These are phyloP conservation scores for Stictocephala bisonia DNA, from an alignment of 2,888 invertebrate species.

Conservation along the genomic window DNA sequence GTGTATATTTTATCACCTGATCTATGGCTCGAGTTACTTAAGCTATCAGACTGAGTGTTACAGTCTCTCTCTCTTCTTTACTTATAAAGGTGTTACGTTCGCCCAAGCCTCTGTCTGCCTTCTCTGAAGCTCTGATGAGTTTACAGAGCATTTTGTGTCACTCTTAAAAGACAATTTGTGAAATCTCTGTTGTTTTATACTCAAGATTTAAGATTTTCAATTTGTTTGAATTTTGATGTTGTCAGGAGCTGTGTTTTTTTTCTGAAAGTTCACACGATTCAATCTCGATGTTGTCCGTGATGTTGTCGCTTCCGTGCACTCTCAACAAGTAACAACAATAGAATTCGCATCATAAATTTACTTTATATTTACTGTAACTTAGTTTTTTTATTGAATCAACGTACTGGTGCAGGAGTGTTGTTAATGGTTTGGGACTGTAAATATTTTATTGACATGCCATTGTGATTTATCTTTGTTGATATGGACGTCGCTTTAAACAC, in stretches of 20 bases:
- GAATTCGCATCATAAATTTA: slow-evolving; percentile 1
- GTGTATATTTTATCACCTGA: slow-evolving; percentile 6
- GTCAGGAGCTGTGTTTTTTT: slow-evolving; percentile 17
- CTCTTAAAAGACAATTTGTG: background rate
- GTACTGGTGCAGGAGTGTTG: slow-evolving; percentile 8
- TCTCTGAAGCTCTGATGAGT: background rate
- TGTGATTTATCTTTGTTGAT: slow-evolving; percentile 16
- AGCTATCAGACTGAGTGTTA: background rate
- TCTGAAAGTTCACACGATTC: slow-evolving; percentile 16
- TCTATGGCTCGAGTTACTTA: slow-evolving; percentile 28
- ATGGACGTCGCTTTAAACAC: slow-evolving; percentile 32
- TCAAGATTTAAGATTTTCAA: background rate
- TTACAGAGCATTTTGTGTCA: background rate
- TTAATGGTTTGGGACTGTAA: slow-evolving; percentile 17
- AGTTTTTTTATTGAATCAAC: slow-evolving; percentile 26
- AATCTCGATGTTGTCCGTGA: slow-evolving; percentile 20
- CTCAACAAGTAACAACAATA: slow-evolving; percentile 20
- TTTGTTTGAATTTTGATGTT: slow-evolving; percentile 28
- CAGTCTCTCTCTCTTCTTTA: background rate
- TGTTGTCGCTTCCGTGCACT: slow-evolving; percentile 32
- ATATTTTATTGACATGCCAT: slow-evolving; percentile 25
- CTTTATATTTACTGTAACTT: slow-evolving; percentile 16
- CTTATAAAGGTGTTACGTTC: background rate
- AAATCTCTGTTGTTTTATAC: background rate
- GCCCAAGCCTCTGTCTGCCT: background rate